Base-by-base conservation (phyloP, 2,113 vertebrate species). In the Sphaerodactylus townsendi region DNA sequence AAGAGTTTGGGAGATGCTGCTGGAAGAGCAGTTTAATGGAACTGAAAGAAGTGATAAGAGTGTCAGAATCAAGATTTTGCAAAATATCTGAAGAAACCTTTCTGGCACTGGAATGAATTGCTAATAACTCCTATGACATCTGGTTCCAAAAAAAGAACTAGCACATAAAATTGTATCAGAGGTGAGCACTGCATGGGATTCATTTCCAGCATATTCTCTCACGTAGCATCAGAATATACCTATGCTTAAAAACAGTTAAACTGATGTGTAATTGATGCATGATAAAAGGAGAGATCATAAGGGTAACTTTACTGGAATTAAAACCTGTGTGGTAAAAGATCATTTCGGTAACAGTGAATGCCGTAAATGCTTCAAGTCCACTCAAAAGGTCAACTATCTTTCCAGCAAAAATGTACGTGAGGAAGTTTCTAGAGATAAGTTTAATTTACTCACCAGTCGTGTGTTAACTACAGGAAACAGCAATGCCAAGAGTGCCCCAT, bases 381-480 rank as follows among this genome's bases (percentile, higher is more conserved):
- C 3, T 35, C 1, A 2, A 68, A n/a, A 76, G 35, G 11, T 84
- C 71, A 69, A 77, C 77, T 17, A 10, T 30, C 1, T 68, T 79
- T 35, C 17, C 44, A 87, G 15, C 17, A 13, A 78, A 8, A 39
- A 72, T 2, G 0, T 39, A 86, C 19, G 5, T 56, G n/a, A 65
- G 30, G 33, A 23, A 21, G 14, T 50, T 5, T 53, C 35, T 62
- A 73, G 21, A 33, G 4, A 39, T 13, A 78, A 37, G 81, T 46
- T 53, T 10, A 62, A 2, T 5, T 48, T 85, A 97, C 98, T 98
- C 93, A 99, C 99, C 97, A 99, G 93, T 84, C 99, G 96, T 1
- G 99, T 99, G 92, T 99, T 99, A 92, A 99, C 97, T 30, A 99
- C 98, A 48, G 99, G 99, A 87, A 99, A 99, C 85, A 99, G 95